A percentile compares a stretch with the other conserved stretches of the same genome.
These are phyloP conservation scores for Fregetta grallaria DNA, from an alignment of 2,113 vertebrate species.

Conservation along the genomic window DNA sequence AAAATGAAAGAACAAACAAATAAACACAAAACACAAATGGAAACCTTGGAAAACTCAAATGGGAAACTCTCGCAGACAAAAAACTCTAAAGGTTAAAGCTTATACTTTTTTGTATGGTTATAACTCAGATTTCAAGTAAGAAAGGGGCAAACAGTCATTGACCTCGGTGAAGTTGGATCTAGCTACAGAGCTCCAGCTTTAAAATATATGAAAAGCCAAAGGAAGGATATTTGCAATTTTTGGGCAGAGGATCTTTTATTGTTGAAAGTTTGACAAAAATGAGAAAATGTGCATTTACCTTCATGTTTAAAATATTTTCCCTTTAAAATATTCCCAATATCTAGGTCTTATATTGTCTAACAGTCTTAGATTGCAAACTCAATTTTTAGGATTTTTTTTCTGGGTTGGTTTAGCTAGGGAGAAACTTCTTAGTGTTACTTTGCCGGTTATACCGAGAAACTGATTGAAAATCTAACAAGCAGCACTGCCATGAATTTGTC, in stretches of 20 bases:
- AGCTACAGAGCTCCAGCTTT: neutral
- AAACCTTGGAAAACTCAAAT: neutral
- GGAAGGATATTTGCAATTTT: neutral
- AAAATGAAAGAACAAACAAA: conserved; percentile 4
- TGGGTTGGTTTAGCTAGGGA: neutral
- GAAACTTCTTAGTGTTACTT: neutral
- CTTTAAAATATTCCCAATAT: neutral
- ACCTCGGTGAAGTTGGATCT: neutral
- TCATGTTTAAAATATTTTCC: neutral
- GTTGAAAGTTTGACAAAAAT: neutral
- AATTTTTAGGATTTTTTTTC: neutral
- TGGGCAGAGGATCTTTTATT: neutral
- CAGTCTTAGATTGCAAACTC: neutral
- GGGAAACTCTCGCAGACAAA: neutral
- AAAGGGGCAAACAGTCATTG: neutral
- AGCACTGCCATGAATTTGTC: neutral
- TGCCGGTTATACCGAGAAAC: neutral
- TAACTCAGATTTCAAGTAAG: neutral
- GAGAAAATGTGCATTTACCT: neutral
- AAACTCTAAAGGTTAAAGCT: neutral
- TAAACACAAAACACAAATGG: neutral
- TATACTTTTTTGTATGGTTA: neutral
- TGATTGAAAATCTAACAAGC: neutral
- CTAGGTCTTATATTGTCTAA: neutral
- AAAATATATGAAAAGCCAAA: neutral